These are phyloP conservation scores for Cataglyphis rosenhaueri DNA, from an alignment of 2,888 invertebrate species.

Conservation along the genomic window DNA sequence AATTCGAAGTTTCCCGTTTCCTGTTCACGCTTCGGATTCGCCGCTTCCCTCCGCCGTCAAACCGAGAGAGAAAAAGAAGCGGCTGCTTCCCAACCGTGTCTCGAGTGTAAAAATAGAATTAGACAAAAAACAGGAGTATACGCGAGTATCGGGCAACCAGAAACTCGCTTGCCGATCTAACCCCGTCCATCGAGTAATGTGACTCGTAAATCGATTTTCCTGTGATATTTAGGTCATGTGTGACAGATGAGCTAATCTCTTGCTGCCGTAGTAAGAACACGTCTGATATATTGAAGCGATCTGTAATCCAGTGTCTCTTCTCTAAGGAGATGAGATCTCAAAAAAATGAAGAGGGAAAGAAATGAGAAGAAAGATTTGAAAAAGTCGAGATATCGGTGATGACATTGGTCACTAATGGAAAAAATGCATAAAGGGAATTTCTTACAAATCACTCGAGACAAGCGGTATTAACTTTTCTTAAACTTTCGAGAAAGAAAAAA, in stretches of 20 bases:
- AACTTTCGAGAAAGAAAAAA: background rate
- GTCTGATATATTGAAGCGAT: constrained; percentile 26
- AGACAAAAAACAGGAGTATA: constrained; percentile 19
- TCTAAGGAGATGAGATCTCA: constrained; percentile 8
- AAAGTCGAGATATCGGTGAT: background rate
- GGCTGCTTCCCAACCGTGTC: constrained; percentile 31
- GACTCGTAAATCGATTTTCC: constrained; percentile 27
- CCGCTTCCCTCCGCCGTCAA: constrained; percentile 11
- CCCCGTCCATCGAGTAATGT: background rate
- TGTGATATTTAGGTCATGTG: constrained; percentile 48
- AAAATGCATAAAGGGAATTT: background rate
- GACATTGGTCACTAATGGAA: background rate
- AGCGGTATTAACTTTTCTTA: background rate
- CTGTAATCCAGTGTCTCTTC: constrained; percentile 22
- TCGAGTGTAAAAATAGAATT: constrained; percentile 63
- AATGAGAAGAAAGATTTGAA: constrained; percentile 8
- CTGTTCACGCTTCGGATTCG: constrained; percentile 23
- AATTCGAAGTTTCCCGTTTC: constrained; percentile 45
- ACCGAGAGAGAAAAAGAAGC: constrained; percentile 30
- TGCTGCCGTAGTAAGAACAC: constrained; percentile 16
- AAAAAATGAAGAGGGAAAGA: constrained; percentile 2
- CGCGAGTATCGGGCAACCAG: background rate
- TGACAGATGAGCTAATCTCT: constrained; percentile 52
- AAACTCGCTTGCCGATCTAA: constrained; percentile 41
- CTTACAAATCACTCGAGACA: background rate